phyloP scores from a whole-genome alignment of 2,797 vertebrate genomes.

The Lutjanus argentimaculatus region DNA sequence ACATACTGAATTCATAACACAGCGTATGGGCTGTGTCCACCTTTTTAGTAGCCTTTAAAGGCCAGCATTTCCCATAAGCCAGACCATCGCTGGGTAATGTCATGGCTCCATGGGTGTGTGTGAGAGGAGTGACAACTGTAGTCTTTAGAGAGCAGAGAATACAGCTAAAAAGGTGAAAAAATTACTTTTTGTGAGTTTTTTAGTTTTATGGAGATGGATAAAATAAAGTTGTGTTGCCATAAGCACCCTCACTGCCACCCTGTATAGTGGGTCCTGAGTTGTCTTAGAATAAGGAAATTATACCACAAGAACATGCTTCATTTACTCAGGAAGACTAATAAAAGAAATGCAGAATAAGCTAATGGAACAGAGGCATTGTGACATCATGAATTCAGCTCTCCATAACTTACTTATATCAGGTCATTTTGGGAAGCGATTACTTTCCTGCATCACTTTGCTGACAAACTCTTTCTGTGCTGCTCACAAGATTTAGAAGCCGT shows the following conservation, averaged over 20 bases:
- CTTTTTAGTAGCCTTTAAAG: no score
- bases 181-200: background rate
- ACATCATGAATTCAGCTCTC: background rate
- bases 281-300: background rate
- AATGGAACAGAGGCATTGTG: background rate
- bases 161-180: background rate
- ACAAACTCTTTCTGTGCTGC: background rate
- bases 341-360: background rate
- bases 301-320: background rate
- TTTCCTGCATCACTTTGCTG: constrained; percentile 26
- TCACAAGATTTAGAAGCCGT: constrained; percentile 23
- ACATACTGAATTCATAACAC: no score
- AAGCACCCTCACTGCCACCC: background rate
- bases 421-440: background rate
- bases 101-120: no score
- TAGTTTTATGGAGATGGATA: no score
- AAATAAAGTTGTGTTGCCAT: no score
- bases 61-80: no score
- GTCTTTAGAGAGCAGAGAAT: background rate
- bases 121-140: background rate
- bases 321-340: background rate
- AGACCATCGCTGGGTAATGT: no score
- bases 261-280: background rate
- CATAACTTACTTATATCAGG: background rate
- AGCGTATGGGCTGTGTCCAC: no score